Percentiles rank a stretch among this genome's conserved stretches.
phyloP scores from a whole-genome alignment of 1,140 invertebrate genomes.

The Drosophila parabipectinata region DNA sequence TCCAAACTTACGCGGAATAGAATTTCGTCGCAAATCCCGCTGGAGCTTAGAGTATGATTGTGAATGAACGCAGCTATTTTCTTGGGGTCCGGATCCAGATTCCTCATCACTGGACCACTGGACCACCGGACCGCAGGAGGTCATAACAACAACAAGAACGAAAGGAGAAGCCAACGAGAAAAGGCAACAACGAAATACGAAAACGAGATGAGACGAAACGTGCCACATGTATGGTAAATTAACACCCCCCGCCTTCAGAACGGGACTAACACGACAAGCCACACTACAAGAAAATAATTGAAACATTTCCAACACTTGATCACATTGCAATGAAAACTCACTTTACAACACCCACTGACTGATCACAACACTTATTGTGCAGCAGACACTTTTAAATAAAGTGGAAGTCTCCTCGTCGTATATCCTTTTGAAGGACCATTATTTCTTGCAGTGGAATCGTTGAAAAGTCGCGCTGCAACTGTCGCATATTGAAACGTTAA shows the following conservation, averaged over 20 bases:
- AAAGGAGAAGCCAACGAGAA: neutral
- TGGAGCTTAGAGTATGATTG: constrained; percentile 55
- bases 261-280: neutral
- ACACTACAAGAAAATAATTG: neutral
- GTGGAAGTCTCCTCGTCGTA: too few relatives aligned
- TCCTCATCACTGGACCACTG: constrained; percentile 21
- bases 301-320: too few relatives aligned
- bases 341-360: too few relatives aligned
- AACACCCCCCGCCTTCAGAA: constrained; percentile 21
- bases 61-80: constrained; percentile 54
- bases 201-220: constrained; percentile 13
- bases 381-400: neutral
- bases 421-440: neutral
- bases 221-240: constrained; percentile 54
- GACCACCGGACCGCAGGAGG: constrained; percentile 55
- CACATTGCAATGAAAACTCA: too few relatives aligned
- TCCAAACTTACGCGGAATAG: neutral
- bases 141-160: constrained; percentile 10
- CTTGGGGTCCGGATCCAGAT: constrained; percentile 2
- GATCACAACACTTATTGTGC: too few relatives aligned
- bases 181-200: neutral
- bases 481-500: constrained; percentile 78
- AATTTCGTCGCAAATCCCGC: constrained; percentile 4
- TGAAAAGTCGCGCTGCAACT: constrained; percentile 50
- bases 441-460: constrained; percentile 5